Evolutionary conservation across 2,888 invertebrate species (phyloP), one percentile per base, ranked within the genome.

Genomic region (Phengaris arion): DNA sequence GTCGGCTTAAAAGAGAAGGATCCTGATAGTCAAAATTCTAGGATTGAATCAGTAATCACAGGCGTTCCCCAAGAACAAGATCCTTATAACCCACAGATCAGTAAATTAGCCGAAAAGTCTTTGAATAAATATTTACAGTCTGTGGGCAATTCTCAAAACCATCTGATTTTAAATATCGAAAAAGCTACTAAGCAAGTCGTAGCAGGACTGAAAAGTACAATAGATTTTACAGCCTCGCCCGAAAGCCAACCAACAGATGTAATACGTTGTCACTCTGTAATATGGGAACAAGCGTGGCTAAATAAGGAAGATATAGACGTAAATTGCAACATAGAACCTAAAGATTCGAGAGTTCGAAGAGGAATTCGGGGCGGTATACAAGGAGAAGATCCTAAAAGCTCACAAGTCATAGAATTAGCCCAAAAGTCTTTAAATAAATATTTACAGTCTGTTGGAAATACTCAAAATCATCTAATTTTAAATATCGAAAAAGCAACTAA

Each of bases 251-350:
- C 76, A 72, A 74, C 76, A 15, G 55, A 75, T 6, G 22, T 35
- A 69, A 13, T 73, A 59, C 74, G 22, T 12, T 95, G 95, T 80
- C 79, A 88, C 46, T 83, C 95, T 55, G 81, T 88, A 80, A 82
- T 92, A 70, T 95, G 95, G 95, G 94, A 95, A 74, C 90, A 93
- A 80, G 93, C 94, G 5, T 96, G 95, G 95, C 78, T 94, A 74
- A 89, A 93, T 74, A 89, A 89, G 6, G 86, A 86, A 77, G 86
- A 91, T 83, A 83, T 89, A 55, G 87, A 89, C 79, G 75, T 77
- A 7, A 78, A 68, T 35, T 35, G 35, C 35, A 35, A 35, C 35
- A 2, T 35, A 35, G 35, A 35, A 35, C 35, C 35, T 35, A 35
- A 35, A 35, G 35, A 35, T 35, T 35, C 35, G 3, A 35, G 35